Evolutionary conservation across 1,140 invertebrate genomes (phyloP).

Genomic region (Oncopodura yosiiana): DNA sequence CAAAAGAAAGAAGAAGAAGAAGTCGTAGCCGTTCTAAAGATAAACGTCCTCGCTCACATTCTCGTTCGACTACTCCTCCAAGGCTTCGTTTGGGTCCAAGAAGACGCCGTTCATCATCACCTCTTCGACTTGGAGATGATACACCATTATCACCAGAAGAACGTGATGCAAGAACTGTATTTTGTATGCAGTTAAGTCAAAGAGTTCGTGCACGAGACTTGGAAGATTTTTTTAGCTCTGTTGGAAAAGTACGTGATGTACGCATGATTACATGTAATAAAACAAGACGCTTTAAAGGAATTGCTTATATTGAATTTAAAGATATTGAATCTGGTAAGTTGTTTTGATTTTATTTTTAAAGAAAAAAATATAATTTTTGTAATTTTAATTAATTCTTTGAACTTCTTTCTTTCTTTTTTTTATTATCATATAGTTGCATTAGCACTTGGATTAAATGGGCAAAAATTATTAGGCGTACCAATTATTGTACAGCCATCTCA

Average conservation of each 20-base stretch:
- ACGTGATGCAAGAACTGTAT: slow-evolving; percentile 93
- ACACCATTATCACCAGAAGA: slow-evolving; percentile 80
- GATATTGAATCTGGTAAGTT: slow-evolving; percentile 94
- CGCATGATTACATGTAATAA: slow-evolving; percentile 98
- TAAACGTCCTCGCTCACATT: slow-evolving; percentile 36
- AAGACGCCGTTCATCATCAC: slow-evolving; percentile 35
- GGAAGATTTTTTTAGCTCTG: slow-evolving; percentile 98
- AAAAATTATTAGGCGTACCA: slow-evolving; percentile 91
- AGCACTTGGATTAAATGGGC: slow-evolving; percentile 90
- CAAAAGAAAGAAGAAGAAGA: slow-evolving; percentile 30
- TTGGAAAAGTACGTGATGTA: slow-evolving; percentile 97
- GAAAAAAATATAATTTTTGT: neutral
- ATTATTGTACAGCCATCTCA: slow-evolving; percentile 98
- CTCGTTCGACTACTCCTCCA: slow-evolving; percentile 35
- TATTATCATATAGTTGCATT: slow-evolving; percentile 15
- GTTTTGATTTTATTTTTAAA: slow-evolving; percentile 51
- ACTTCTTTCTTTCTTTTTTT: slow-evolving; percentile 18
- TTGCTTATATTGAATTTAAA: slow-evolving; percentile 98
- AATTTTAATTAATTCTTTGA: too few relatives aligned
- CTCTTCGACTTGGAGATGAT: slow-evolving; percentile 23
- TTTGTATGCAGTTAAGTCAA: slow-evolving; percentile 94
- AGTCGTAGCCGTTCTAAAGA: slow-evolving; percentile 44
- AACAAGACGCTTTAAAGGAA: slow-evolving; percentile 96
- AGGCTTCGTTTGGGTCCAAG: slow-evolving; percentile 31
- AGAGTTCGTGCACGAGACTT: slow-evolving; percentile 88